Percentiles rank a stretch among this genome's conserved stretches.
These are phyloP conservation scores for Magallana gigas DNA, from an alignment of 1,140 invertebrate species.

Conservation along the genomic window DNA sequence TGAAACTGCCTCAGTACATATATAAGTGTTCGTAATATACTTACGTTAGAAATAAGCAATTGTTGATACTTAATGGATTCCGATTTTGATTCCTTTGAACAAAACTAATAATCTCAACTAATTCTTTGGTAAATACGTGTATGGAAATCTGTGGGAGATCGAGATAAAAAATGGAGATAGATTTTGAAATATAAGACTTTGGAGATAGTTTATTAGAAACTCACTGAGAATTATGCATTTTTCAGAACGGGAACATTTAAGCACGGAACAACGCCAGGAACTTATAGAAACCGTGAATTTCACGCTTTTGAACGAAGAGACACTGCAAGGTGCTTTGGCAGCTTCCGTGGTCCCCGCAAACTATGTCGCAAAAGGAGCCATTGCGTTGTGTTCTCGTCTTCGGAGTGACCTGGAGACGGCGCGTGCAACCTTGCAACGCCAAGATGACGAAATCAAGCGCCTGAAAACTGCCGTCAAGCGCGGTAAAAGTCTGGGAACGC, in stretches of 20 bases:
- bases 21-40: no score
- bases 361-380: slow-evolving; percentile 71
- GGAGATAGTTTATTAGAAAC: background rate
- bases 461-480: slow-evolving; percentile 47
- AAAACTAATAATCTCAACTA: no score
- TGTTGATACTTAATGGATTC: no score
- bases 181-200: no score
- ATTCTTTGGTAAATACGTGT: no score
- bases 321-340: slow-evolving; percentile 70
- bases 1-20: no score
- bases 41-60: no score
- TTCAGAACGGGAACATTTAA: slow-evolving; percentile 71
- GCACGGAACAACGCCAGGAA: slow-evolving; percentile 64
- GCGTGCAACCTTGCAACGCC: slow-evolving; percentile 66
- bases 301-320: slow-evolving; percentile 70
- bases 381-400: slow-evolving; percentile 70
- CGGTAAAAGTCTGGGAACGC: background rate
- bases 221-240: slow-evolving; percentile 26
- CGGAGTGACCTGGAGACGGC: slow-evolving; percentile 67
- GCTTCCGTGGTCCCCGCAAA: slow-evolving; percentile 68
- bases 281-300: slow-evolving; percentile 73
- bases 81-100: no score
- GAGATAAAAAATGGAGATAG: no score
- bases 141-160: no score
- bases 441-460: slow-evolving; percentile 69